phyloP scores from a whole-genome alignment of 2,888 invertebrate species.

The Hipparchia semele region DNA sequence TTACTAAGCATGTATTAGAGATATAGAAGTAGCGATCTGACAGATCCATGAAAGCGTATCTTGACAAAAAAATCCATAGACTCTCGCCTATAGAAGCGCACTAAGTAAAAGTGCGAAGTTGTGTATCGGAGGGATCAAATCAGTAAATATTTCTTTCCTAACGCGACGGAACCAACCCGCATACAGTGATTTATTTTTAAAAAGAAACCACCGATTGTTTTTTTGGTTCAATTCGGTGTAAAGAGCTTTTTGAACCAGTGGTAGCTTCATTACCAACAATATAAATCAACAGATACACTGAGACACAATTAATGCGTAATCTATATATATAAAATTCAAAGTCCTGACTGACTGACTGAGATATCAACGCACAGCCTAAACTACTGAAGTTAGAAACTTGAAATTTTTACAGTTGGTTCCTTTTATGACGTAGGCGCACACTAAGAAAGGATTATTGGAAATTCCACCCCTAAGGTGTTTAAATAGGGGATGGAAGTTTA shows the following conservation, averaged over 20 bases:
- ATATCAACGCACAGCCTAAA: no score
- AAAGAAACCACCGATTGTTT: neutral
- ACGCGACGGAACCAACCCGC: neutral
- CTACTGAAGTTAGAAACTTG: no score
- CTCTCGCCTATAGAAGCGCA: neutral
- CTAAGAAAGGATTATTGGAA: no score
- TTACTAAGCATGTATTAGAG: neutral
- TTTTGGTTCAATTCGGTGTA: neutral
- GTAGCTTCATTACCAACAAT: neutral
- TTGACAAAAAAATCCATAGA: neutral
- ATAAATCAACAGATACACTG: neutral
- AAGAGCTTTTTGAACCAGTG: neutral
- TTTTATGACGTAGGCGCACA: no score
- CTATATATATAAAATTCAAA: no score
- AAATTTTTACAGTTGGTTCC: no score
- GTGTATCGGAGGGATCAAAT: conserved; percentile 12
- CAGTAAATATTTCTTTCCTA: neutral
- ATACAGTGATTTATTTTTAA: neutral
- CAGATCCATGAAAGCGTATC: neutral
- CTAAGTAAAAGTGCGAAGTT: conserved; percentile 16
- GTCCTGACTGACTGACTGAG: no score
- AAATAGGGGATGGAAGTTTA: no score
- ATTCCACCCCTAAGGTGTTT: no score
- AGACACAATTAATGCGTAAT: no score
- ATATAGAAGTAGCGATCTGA: no score